Percentiles rank a stretch among this genome's conserved stretches.
Evolutionary conservation across 2,113 vertebrate genomes (phyloP).

Genomic region (Heterocephalus glaber): DNA sequence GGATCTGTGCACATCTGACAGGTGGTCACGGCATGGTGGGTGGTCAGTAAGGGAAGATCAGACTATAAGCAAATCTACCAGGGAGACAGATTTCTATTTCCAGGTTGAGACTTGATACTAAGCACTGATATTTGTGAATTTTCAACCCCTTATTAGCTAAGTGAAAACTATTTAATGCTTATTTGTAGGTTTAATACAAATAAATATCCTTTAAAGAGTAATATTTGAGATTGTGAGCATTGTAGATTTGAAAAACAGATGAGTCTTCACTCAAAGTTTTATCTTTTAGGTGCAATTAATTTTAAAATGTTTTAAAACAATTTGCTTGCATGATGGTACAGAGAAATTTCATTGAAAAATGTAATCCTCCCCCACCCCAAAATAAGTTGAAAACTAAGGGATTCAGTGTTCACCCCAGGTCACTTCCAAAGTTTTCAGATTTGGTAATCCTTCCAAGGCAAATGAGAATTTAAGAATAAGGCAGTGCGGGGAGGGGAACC

Average conservation of each 20-base stretch:
- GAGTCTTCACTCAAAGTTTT: neutral
- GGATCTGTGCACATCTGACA: neutral
- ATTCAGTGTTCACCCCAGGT: neutral
- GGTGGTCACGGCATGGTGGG: neutral
- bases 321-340: neutral
- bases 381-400: neutral
- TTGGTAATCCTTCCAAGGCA: neutral
- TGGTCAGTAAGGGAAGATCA: neutral
- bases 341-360: constrained; percentile 1
- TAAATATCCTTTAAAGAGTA: neutral
- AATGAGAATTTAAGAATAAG: constrained; percentile 23
- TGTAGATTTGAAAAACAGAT: neutral
- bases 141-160: neutral
- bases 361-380: neutral
- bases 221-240: neutral
- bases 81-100: neutral
- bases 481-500: neutral
- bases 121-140: neutral
- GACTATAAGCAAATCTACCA: neutral
- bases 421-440: neutral
- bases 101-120: neutral
- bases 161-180: neutral
- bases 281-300: neutral
- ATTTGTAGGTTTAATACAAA: neutral
- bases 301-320: neutral